Conservation (phyloP, 2,888 invertebrate genomes). For the Thereva nobilitata region DNA sequence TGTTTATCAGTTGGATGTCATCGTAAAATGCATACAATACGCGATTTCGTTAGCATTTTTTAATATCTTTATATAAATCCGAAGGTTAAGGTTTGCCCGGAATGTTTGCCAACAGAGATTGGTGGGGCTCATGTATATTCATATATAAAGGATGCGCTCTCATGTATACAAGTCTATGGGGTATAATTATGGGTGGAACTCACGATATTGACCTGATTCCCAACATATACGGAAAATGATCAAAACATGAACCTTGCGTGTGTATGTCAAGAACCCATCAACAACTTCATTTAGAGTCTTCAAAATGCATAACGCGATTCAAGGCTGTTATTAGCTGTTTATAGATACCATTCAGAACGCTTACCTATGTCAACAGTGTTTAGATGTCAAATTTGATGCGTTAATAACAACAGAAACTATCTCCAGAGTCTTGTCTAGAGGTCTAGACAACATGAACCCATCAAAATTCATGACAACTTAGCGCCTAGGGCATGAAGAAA, state of each 20-base stretch:
- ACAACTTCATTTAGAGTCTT: background rate
- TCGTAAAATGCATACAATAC: conserved; percentile 42
- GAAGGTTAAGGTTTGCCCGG: background rate
- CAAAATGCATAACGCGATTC: background rate
- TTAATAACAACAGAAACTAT: no score
- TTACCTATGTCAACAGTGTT: no score
- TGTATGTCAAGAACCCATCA: background rate
- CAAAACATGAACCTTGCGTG: conserved; percentile 1
- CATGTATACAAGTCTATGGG: background rate
- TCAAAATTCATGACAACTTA: no score
- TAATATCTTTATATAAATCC: conserved; percentile 37
- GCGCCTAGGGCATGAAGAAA: no score
- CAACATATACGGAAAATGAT: background rate
- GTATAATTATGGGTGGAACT: no score
- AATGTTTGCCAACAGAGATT: no score
- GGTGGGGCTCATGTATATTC: no score
- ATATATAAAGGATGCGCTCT: background rate
- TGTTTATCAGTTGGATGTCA: conserved; percentile 40
- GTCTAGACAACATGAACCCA: no score
- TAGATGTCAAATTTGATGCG: no score
- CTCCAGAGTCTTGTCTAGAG: no score
- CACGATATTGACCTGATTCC: no score
- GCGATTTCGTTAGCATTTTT: conserved; percentile 42
- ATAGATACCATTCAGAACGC: background rate
- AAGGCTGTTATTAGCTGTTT: conserved; percentile 1